These are phyloP conservation scores for Tigriopus japonicus DNA, from an alignment of 1,140 invertebrate genomes.

Conservation along the genomic window DNA sequence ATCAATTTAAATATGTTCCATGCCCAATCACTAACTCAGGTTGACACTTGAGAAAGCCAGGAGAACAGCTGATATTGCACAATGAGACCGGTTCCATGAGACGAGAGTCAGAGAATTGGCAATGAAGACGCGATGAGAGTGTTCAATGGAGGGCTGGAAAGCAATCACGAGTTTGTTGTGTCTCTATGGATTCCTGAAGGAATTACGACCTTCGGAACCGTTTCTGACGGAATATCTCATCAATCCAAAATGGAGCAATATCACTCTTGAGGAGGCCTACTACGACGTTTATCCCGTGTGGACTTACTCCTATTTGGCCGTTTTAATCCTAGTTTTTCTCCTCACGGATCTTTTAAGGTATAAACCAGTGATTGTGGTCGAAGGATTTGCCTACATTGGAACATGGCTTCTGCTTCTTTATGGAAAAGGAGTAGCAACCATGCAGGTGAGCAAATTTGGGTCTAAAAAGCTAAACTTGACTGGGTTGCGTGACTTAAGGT, in stretches of 20 bases:
- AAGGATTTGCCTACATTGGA: conserved; percentile 40
- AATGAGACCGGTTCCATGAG: no score
- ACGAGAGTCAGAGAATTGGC: no score
- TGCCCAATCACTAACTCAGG: no score
- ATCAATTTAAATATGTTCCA: no score
- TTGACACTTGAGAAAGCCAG: no score
- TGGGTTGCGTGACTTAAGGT: no score
- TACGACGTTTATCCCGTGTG: conserved; percentile 57
- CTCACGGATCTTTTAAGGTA: conserved; percentile 65
- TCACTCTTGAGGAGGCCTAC: conserved; percentile 22
- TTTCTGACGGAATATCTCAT: conserved; percentile 56
- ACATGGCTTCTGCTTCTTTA: conserved; percentile 51
- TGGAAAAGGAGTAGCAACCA: conserved; percentile 38
- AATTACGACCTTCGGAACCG: conserved; percentile 59
- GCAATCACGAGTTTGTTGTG: conserved; percentile 35
- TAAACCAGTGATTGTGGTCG: conserved; percentile 61
- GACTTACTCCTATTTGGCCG: conserved; percentile 53
- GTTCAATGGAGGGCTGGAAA: neutral
- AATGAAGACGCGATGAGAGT: no score
- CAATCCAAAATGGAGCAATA: conserved; percentile 16
- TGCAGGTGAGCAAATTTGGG: conserved; percentile 28
- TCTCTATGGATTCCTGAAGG: conserved; percentile 56
- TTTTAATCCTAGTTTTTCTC: conserved; percentile 51
- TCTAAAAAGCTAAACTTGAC: no score
- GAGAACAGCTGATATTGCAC: no score